phyloP scores from a whole-genome alignment of 2,797 vertebrate species.

The Staurois parvus region DNA sequence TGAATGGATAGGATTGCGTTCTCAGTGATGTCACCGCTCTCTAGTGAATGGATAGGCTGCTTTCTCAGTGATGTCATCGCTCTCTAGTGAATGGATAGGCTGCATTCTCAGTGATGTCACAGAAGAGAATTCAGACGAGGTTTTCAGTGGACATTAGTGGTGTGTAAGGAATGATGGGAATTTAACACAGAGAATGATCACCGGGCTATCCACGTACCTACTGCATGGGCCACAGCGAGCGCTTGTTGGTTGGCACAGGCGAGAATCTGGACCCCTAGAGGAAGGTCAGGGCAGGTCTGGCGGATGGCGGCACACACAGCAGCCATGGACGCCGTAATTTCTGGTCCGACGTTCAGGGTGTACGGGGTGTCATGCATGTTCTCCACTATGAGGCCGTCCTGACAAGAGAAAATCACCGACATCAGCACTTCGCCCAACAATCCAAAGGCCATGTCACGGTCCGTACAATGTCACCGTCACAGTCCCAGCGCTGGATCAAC shows the following conservation, averaged over 20 bases:
- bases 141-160: too few species aligned
- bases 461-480: too few species aligned
- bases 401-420: slow-evolving; percentile 43
- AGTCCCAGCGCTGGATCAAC: not conserved
- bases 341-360: slow-evolving; percentile 77
- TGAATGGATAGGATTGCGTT: too few species aligned
- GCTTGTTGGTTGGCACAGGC: slow-evolving; percentile 84
- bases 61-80: not conserved
- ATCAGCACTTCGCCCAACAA: slow-evolving; percentile 3
- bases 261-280: slow-evolving; percentile 84
- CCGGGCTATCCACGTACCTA: slow-evolving; percentile 73
- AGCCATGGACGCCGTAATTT: slow-evolving; percentile 83
- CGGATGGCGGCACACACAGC: slow-evolving; percentile 77
- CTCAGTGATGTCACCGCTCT: too few species aligned
- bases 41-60: too few species aligned
- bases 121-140: too few species aligned
- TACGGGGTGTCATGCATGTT: slow-evolving; percentile 92
- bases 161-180: too few species aligned
- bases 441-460: slow-evolving; percentile 11
- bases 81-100: too few species aligned
- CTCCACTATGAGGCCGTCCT: slow-evolving; percentile 88
- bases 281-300: slow-evolving; percentile 73
- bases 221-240: slow-evolving; percentile 82
- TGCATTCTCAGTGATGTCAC: too few species aligned
- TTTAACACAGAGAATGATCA: too few species aligned